These are phyloP conservation scores for Ophion slaviceki DNA, from an alignment of 2,888 invertebrate genomes.

Conservation along the genomic window DNA sequence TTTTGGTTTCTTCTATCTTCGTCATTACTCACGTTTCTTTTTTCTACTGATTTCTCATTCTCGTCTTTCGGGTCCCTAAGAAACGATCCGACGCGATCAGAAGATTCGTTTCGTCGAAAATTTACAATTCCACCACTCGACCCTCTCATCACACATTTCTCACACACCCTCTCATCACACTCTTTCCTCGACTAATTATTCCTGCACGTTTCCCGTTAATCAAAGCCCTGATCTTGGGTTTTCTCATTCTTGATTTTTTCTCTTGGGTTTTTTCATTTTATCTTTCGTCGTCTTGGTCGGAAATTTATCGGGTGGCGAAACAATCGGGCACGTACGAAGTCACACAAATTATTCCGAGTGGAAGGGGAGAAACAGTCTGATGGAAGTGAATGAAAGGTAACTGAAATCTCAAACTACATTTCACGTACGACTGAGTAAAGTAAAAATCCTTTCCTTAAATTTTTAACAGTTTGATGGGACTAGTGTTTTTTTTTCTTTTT, in stretches of 20 bases:
- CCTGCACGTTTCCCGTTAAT: background rate
- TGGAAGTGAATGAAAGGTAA: slow-evolving; percentile 48
- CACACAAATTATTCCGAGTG: slow-evolving; percentile 40
- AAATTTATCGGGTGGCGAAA: background rate
- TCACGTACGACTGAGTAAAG: slow-evolving; percentile 27
- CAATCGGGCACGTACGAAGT: background rate
- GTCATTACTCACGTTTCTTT: background rate
- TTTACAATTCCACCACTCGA: background rate
- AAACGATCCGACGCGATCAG: slow-evolving; percentile 4
- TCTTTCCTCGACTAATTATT: slow-evolving; percentile 34
- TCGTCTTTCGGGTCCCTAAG: slow-evolving; percentile 15
- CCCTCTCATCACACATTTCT: background rate
- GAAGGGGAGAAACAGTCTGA: slow-evolving; percentile 58
- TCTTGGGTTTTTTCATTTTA: background rate
- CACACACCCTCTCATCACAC: background rate
- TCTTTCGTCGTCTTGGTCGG: slow-evolving; percentile 8
- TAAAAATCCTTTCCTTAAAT: slow-evolving; percentile 10
- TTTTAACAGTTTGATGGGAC: slow-evolving; percentile 9
- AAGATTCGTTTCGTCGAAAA: slow-evolving; percentile 8
- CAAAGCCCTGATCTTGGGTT: slow-evolving; percentile 23
- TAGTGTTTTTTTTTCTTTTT: slow-evolving; percentile 15
- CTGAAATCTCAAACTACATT: slow-evolving; percentile 43
- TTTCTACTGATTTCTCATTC: slow-evolving; percentile 14
- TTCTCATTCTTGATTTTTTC: background rate
- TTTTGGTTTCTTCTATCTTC: background rate